A percentile compares a stretch with the other conserved stretches of the same genome.
phyloP scores from a whole-genome alignment of 92 coral and sea anemone species.

The Galaxea fascicularis region DNA sequence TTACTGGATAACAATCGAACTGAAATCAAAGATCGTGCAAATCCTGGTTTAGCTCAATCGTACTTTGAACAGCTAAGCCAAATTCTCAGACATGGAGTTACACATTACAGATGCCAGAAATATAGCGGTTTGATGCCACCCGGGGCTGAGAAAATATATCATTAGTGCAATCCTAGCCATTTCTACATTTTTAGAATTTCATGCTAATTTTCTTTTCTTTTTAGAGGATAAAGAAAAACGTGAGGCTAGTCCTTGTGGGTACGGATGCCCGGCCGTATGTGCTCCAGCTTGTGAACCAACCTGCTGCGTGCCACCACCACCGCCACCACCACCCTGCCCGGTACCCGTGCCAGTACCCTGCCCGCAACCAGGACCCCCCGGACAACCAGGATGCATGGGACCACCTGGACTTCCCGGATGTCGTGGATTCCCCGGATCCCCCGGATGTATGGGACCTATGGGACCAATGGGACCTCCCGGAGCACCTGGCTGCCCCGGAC shows the following conservation, averaged over 20 bases:
- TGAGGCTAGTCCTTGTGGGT: conserved; percentile 86
- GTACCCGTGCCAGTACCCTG: conserved; percentile 74
- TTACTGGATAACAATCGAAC: too few species aligned
- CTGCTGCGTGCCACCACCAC: conserved; percentile 82
- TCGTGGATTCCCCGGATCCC: conserved; percentile 75
- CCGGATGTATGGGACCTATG: conserved; percentile 84
- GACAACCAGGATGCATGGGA: conserved; percentile 93
- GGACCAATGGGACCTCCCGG: conserved; percentile 97
- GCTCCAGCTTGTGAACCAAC: conserved; percentile 76
- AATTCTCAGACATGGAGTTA: too few species aligned
- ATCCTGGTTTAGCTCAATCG: too few species aligned
- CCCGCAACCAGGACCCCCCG: conserved; percentile 92
- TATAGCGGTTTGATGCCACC: too few species aligned
- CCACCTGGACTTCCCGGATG: conserved; percentile 93
- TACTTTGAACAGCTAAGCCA: too few species aligned
- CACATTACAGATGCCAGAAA: too few species aligned
- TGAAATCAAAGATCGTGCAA: too few species aligned
- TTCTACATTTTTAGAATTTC: neutral
- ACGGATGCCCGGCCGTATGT: conserved; percentile 73
- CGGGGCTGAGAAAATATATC: too few species aligned
- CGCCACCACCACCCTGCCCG: conserved; percentile 83
- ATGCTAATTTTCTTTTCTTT: neutral
- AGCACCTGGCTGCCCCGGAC: conserved; percentile 93
- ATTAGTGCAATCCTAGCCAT: neutral
- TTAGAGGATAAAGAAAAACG: conserved; percentile 68